Evolutionary conservation across 2,888 invertebrate species (phyloP), one percentile per base, ranked within the genome.

Genomic region (Girardia tigrina): DNA sequence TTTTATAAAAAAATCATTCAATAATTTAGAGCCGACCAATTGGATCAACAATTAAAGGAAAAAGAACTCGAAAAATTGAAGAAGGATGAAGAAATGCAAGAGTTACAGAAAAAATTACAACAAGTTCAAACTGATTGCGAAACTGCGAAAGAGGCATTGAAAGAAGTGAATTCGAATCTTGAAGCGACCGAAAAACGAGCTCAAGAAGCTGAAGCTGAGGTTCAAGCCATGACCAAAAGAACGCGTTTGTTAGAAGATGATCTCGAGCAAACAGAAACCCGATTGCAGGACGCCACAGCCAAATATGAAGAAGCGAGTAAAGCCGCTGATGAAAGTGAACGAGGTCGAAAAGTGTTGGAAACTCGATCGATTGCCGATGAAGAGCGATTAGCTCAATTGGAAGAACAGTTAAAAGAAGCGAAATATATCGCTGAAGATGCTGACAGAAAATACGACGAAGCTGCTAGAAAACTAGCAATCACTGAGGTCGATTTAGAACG

Each of bases 391-490:
- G 80, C 81, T 72, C 79, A 80, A 75, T 78, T 83, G 77, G 84
- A 84, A 78, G 78, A 79, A 75, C 76, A 77, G 77, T 78, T 82
- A 74, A 82, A 81, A 79, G 81, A 82, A 74, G 81, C 82, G 71
- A 81, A 81, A 78, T 78, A 80, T 72, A 78, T 81, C 28, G 81
- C 83, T 36, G 80, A 80, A 78, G 83, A 83, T 73, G 94, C 95
- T 81, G 98, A 98, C 88, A 92, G 94, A 88, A 97, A 97, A 91
- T 98, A 97, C 86, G 98, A 98, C 89, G 98, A 98, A 95, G 98
- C 76, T 27, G 56, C 76, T 6, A 29, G 76, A 14, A 76, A 76
- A 29, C 26, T 76, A 73, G 42, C 76, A 29, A 76, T 76, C 29
- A 75, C 76, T 27, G 76, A 76, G 29, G 76, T 76, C 14, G 76